Base-by-base conservation (phyloP, 2,113 vertebrate genomes). In the Microtus montanus region DNA sequence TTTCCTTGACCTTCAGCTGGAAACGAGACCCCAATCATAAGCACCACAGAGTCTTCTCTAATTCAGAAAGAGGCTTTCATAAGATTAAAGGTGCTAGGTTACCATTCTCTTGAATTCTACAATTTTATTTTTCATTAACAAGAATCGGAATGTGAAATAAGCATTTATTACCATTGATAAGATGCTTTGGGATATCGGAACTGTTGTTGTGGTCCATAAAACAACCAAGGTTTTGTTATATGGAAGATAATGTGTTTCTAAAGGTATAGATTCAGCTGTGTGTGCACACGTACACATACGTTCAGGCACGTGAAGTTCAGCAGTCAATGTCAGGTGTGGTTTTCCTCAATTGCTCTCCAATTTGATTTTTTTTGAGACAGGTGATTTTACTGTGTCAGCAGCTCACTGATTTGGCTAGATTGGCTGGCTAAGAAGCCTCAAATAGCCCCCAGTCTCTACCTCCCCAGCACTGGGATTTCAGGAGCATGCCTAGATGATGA, bases 11-110 rank as follows among this genome's bases (percentile, higher is more conserved):
- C 68, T 71, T 86, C 41, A 49, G 8, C 74, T 38, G 19, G 64
- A 91, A 86, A 54, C 71, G 78, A 90, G 35, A 33, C 41, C 75
- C 58, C 28, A 73, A 49, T 47, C 66, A 94, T 95, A 93, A 94
- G 82, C 66, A 92, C 49, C 63, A 89, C 33, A 88, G 22, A 89
- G 35, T 91, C 80, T 89, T 63, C 91, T 95, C 58, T 92, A 26
- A 94, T 93, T 86, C 93, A 66, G 13, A 93, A 96, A 93, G 15
- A 66, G 52, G 75, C 7, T 85, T 79, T 89, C 71, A 74, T 26
- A 90, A 97, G 61, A 61, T 85, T 24, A 87, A 70, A 64, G 6
- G 52, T 63, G 47, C 30, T 87, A 78, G 44, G 33, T 77, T 96
- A 71, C 80, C 35, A 84, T 35, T 91, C 90, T 96, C 26, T 54